These are phyloP conservation scores for Orthonychiurus folsomi DNA, from an alignment of 2,888 invertebrate species.

Conservation along the genomic window DNA sequence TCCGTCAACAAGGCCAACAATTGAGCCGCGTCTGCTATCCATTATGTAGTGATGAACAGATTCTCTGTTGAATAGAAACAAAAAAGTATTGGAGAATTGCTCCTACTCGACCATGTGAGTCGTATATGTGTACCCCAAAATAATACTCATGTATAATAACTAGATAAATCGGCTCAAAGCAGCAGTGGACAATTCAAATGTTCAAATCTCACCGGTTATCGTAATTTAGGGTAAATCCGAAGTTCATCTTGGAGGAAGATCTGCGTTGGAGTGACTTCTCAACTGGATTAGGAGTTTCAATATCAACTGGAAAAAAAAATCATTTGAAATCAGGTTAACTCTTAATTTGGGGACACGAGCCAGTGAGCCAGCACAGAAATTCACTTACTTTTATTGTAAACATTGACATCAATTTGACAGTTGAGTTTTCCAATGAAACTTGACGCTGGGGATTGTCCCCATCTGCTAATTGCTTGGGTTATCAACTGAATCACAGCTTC, in stretches of 20 bases:
- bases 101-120: neutral
- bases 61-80: slow-evolving; percentile 10
- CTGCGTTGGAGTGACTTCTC: slow-evolving; percentile 37
- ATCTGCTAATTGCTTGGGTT: slow-evolving; percentile 47
- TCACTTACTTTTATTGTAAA: slow-evolving; percentile 52
- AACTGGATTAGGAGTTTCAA: slow-evolving; percentile 36
- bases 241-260: slow-evolving; percentile 48
- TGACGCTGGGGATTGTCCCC: slow-evolving; percentile 42
- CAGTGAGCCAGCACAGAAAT: neutral
- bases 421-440: slow-evolving; percentile 50
- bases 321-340: neutral
- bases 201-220: slow-evolving; percentile 49
- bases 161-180: too few relatives aligned
- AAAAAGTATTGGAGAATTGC: neutral
- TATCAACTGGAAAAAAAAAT: slow-evolving; percentile 20
- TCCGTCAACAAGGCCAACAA: slow-evolving; percentile 32
- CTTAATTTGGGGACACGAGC: too few relatives aligned
- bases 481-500: slow-evolving; percentile 56
- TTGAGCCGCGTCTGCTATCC: slow-evolving; percentile 19
- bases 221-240: slow-evolving; percentile 55
- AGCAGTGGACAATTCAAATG: too few relatives aligned
- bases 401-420: slow-evolving; percentile 59
- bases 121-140: too few relatives aligned
- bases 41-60: neutral
- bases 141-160: too few relatives aligned